A percentile compares a stretch with the other conserved stretches of the same genome.
These are phyloP conservation scores for Atopsyche davidsoni DNA, from an alignment of 1,140 invertebrate genomes.

Conservation along the genomic window DNA sequence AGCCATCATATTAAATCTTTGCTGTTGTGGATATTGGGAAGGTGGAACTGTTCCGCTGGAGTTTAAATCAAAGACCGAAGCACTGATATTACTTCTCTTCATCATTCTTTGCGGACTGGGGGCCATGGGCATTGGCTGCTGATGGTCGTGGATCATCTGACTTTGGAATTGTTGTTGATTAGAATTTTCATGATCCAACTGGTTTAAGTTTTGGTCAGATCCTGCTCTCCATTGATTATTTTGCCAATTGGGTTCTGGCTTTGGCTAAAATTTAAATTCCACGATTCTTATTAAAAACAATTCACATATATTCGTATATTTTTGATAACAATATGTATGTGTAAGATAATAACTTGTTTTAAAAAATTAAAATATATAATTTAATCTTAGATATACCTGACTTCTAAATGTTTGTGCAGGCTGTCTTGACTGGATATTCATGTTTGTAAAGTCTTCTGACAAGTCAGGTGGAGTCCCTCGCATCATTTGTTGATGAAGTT, in stretches of 20 bases:
- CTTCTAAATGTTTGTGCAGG: conserved; percentile 11
- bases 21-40: conserved; percentile 34
- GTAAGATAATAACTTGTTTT: no score
- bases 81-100: conserved; percentile 35
- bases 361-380: no score
- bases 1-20: conserved; percentile 39
- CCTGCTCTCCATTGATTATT: no score
- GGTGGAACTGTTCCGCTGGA: conserved; percentile 28
- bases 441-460: conserved; percentile 23
- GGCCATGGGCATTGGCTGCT: conserved; percentile 13
- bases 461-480: conserved; percentile 25
- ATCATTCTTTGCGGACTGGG: conserved; percentile 17
- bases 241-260: no score
- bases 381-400: conserved; percentile 12
- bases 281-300: no score
- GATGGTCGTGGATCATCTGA: no score
- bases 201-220: no score
- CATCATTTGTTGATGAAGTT: conserved; percentile 57
- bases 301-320: no score
- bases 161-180: no score
- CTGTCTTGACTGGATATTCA: conserved; percentile 18
- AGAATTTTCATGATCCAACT: no score
- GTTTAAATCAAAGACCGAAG: conserved; percentile 52
- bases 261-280: no score
- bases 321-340: no score